Evolutionary conservation across 2,113 vertebrate species (phyloP), one percentile per base, ranked within the genome.

Genomic region (Psephotus haematonotus): DNA sequence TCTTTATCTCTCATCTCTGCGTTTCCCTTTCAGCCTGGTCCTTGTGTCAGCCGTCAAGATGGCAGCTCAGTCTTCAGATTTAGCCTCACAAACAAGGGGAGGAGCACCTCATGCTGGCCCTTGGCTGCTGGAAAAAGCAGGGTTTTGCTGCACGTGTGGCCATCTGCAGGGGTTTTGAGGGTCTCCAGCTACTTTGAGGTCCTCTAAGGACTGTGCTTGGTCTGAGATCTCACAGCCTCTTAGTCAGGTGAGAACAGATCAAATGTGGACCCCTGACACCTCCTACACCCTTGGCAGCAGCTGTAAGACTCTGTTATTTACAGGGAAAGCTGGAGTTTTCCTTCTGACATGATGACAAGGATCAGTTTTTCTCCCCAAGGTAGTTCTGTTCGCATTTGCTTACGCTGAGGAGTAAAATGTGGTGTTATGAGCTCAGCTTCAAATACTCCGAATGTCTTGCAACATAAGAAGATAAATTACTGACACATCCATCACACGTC

Each of bases 401-500:
- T 78, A 22, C 0, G 0, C 47, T 10, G 20, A 47, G 71, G 52
- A 94, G 41, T 80, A 70, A 62, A 44, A 82, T n/a, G 68, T 23
- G 41, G 60, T 69, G 64, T 93, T 71, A 6, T 16, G 53, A 89
- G 43, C 24, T 37, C n/a, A 55, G 28, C 28, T 82, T 91, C 80
- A 47, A n/a, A 47, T 77, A 52, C 64, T 84, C 68, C 23, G 4
- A 47, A 41, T n/a, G 44, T 69, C 79, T 83, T 84, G 55, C 50
- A 86, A 41, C 39, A 57, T 13, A 46, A 55, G 86, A 84, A 84
- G 79, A 78, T 78, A 76, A 84, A 78, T 94, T 90, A 65, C 71
- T 1, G 1, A 17, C 46, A 18, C 5, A 3, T 90, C 55, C 43
- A 27, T 82, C 69, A 52, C 7, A 46, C 29, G 82, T 64, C 35